Base-by-base conservation (phyloP, 2,888 invertebrate genomes). In the Erebia ligea region DNA sequence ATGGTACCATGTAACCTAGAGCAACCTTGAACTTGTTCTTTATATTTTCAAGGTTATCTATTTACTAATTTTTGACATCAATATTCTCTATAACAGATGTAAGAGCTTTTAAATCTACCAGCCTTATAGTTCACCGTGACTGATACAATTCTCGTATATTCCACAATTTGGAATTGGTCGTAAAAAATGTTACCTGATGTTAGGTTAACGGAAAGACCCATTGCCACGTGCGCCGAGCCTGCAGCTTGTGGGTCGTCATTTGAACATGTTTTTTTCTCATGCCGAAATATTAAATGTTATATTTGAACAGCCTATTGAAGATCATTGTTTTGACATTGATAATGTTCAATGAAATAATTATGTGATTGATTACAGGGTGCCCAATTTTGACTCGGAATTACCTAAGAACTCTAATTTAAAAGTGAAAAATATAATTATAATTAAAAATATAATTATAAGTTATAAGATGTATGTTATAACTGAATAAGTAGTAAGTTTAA, bases 101-200 rank as follows among this genome's bases (percentile, higher is more conserved):
- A 11, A 50, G 25, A 61, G 17, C 19, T 63, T 63, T 50, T n/a
- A 63, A 25, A 34, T 48, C 15, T 59, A 45, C 19, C 45, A 61
- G n/a, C 48, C 25, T 52, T 19, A 54, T 58, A 58, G 82, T 81
- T 82, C 82, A 73, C 70, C 79, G 76, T 77, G 77, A 79, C 78
- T 73, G 81, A 84, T 84, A 82, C 80, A 76, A 80, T 81, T 77
- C 84, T 83, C 82, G 88, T 88, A 88, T 86, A 86, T 89, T 88
- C 89, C 83, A 79, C 82, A 82, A 82, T 84, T 83, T 81, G 84
- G 86, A 86, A 86, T 85, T 82, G 78, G 83, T 82, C 73, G 79
- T 85, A 91, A 91, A 92, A 92, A 89, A 86, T 78, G 84, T 90
- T 93, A 93, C 92, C 92, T 93, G 92, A 89, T 79, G 81, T 81